phyloP scores from a whole-genome alignment of 2,113 vertebrate genomes.

The Isichthys henryi region DNA sequence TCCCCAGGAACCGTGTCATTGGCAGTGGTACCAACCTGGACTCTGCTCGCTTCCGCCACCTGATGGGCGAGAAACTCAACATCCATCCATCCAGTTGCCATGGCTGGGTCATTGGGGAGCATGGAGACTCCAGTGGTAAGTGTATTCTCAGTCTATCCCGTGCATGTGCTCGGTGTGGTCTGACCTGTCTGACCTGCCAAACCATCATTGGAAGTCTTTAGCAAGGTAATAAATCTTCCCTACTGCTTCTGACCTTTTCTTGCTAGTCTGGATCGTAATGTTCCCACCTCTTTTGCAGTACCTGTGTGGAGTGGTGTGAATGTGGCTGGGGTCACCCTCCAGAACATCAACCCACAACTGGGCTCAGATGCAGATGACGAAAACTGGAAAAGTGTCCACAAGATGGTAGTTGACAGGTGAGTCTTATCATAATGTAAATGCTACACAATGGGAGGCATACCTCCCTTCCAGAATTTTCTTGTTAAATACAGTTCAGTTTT shows the following conservation, averaged over 20 bases:
- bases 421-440: slow-evolving; percentile 13
- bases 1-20: slow-evolving; percentile 88
- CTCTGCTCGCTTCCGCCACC: slow-evolving; percentile 88
- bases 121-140: slow-evolving; percentile 94
- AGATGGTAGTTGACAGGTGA: slow-evolving; percentile 92
- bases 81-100: slow-evolving; percentile 89
- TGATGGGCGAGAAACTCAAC: slow-evolving; percentile 85
- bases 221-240: neutral
- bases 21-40: slow-evolving; percentile 96
- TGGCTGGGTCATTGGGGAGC: slow-evolving; percentile 87
- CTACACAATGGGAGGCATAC: neutral
- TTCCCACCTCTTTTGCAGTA: slow-evolving; percentile 55
- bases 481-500: neutral
- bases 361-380: slow-evolving; percentile 79
- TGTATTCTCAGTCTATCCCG: neutral
- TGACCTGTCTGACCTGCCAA: neutral
- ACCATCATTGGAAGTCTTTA: neutral
- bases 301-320: slow-evolving; percentile 97
- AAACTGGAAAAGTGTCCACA: slow-evolving; percentile 87
- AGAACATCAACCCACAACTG: slow-evolving; percentile 77
- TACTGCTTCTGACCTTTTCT: neutral
- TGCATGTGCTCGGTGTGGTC: neutral
- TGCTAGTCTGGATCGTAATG: neutral
- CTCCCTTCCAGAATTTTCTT: neutral
- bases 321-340: slow-evolving; percentile 84